Conservation (phyloP, 1,140 invertebrate species). For the Hypothenemus hampei region DNA sequence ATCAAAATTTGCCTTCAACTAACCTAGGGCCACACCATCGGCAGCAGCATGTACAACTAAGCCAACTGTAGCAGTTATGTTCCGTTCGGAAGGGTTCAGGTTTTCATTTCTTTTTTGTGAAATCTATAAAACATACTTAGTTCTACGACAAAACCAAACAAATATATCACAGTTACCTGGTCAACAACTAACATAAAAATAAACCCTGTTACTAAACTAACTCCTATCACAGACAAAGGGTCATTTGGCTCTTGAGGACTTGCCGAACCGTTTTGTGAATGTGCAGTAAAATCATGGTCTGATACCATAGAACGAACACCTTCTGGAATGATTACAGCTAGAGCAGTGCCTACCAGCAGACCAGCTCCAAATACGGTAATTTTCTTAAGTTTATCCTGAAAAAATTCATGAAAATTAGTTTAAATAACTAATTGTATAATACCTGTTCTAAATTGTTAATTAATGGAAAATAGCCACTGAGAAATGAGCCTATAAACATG, state of each 20-base stretch:
- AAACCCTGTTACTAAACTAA: constrained; percentile 72
- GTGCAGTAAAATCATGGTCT: constrained; percentile 16
- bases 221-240: constrained; percentile 57
- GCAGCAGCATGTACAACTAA: constrained; percentile 97
- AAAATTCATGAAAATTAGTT: too few relatives aligned
- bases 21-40: constrained; percentile 94
- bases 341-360: constrained; percentile 93
- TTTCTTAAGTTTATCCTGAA: constrained; percentile 88
- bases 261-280: constrained; percentile 28
- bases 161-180: constrained; percentile 49
- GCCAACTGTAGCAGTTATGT: constrained; percentile 91
- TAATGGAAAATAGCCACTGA: constrained; percentile 89
- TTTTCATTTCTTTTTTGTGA: constrained; percentile 61
- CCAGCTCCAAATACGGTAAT: constrained; percentile 95
- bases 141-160: too few relatives aligned
- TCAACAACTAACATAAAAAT: constrained; percentile 97
- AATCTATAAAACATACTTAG: constrained; percentile 45
- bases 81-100: constrained; percentile 57
- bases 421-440: neutral
- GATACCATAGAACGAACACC: constrained; percentile 72
- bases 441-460: constrained; percentile 93
- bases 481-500: constrained; percentile 93
- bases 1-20: constrained; percentile 43
- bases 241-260: constrained; percentile 41
- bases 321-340: constrained; percentile 98